Percentiles rank a stretch among this genome's conserved stretches.
These are phyloP conservation scores for Neosilurus mollespiculum DNA, from an alignment of 2,797 vertebrate genomes.

Conservation along the genomic window DNA sequence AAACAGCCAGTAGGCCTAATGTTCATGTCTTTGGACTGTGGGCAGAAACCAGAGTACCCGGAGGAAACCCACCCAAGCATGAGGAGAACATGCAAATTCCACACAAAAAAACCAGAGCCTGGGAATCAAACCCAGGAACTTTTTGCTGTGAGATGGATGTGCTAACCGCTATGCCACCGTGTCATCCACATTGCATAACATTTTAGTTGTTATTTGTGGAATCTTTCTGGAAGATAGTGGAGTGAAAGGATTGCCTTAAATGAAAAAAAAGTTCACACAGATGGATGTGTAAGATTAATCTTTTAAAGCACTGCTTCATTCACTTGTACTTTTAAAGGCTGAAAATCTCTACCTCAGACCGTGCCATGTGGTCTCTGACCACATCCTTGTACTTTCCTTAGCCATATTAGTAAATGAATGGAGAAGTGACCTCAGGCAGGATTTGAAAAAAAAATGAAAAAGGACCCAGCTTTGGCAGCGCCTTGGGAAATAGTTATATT, in stretches of 20 bases:
- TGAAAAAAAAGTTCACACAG: too few relatives aligned
- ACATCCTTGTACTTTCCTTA: slow-evolving; percentile 43
- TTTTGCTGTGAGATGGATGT: too few relatives aligned
- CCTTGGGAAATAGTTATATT: background rate
- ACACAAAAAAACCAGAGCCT: too few relatives aligned
- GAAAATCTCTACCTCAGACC: slow-evolving; percentile 17
- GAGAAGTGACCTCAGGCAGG: slow-evolving; percentile 9
- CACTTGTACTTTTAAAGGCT: background rate
- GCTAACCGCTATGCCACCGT: too few relatives aligned
- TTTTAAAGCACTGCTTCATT: background rate
- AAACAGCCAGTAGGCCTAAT: too few relatives aligned
- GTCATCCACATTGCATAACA: background rate
- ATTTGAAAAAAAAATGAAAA: background rate
- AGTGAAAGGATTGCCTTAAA: background rate
- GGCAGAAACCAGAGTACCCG: too few relatives aligned
- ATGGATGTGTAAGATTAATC: background rate
- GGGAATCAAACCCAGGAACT: too few relatives aligned
- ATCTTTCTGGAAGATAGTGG: background rate
- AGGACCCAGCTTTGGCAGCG: background rate
- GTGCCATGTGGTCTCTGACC: slow-evolving; percentile 22
- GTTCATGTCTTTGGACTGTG: too few relatives aligned
- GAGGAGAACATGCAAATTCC: too few relatives aligned
- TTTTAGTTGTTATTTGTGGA: background rate
- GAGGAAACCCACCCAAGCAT: too few relatives aligned
- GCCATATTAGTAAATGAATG: slow-evolving; percentile 36